Percentiles rank a stretch among this genome's conserved stretches.
These are phyloP conservation scores for Hippoglossus hippoglossus DNA, from an alignment of 2,797 vertebrate species.

Conservation along the genomic window DNA sequence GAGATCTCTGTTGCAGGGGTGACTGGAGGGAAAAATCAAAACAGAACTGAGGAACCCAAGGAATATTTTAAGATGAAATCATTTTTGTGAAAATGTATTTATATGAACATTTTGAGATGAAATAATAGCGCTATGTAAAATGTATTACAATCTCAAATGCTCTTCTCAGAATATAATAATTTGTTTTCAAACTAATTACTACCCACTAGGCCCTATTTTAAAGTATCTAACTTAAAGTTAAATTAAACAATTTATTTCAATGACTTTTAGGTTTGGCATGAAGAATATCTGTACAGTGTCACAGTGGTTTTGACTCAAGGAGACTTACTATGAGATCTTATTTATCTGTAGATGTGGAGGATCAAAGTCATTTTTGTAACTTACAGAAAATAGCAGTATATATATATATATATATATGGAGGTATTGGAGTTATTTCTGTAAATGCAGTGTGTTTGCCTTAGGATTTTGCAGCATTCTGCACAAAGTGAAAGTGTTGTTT, in stretches of 20 bases:
- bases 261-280: neutral
- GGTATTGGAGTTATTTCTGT: neutral
- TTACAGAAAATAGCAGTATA: neutral
- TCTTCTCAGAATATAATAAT: neutral
- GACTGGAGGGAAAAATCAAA: neutral
- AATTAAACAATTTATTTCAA: neutral
- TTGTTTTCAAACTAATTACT: neutral
- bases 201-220: neutral
- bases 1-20: neutral
- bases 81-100: neutral
- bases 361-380: neutral
- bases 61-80: neutral
- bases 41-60: neutral
- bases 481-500: neutral
- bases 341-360: neutral
- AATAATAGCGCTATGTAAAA: neutral
- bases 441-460: neutral
- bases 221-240: too few relatives aligned
- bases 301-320: too few relatives aligned
- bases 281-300: too few relatives aligned
- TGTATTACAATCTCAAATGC: too few relatives aligned
- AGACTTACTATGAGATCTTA: neutral
- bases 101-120: neutral
- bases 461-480: neutral
- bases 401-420: neutral